Conservation (phyloP, 2,797 vertebrate genomes). For the Xiphorhynchus erythropygius region DNA sequence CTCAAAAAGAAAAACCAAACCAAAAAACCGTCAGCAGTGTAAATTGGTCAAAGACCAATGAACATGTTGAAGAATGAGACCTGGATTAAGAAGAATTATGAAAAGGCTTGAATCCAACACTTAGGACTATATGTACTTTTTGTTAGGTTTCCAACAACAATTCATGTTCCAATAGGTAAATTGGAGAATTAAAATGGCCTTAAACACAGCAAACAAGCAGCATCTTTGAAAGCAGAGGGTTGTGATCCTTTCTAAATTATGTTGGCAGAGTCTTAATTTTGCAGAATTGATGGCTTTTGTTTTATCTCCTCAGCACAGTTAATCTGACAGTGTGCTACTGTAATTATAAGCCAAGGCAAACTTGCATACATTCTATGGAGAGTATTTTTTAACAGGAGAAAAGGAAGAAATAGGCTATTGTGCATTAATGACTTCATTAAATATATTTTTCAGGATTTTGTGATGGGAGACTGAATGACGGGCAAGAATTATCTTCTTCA, state of each 20-base stretch:
- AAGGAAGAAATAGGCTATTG: not conserved
- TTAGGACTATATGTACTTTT: not conserved
- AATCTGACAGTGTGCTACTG: constrained; percentile 29
- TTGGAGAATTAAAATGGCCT: not conserved
- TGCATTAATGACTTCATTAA: constrained; percentile 52
- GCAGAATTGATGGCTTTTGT: constrained; percentile 31
- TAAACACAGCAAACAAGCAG: not conserved
- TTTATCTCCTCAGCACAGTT: constrained; percentile 29
- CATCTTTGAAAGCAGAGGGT: not conserved
- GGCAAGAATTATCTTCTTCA: constrained; percentile 46
- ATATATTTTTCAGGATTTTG: constrained; percentile 12
- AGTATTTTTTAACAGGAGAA: not conserved
- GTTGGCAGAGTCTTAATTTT: constrained; percentile 19
- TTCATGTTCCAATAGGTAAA: not conserved
- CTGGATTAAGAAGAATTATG: not conserved
- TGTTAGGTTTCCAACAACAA: not conserved
- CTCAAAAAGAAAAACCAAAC: not conserved
- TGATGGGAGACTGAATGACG: not conserved
- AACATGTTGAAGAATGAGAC: not conserved
- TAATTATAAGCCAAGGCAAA: constrained; percentile 34
- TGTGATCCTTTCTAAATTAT: constrained; percentile 10
- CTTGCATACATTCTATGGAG: not conserved
- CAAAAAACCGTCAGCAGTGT: not conserved
- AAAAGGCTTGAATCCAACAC: not conserved
- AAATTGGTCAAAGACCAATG: not conserved